Evolutionary conservation across 2,113 vertebrate species (phyloP).

Genomic region (Panthera uncia): DNA sequence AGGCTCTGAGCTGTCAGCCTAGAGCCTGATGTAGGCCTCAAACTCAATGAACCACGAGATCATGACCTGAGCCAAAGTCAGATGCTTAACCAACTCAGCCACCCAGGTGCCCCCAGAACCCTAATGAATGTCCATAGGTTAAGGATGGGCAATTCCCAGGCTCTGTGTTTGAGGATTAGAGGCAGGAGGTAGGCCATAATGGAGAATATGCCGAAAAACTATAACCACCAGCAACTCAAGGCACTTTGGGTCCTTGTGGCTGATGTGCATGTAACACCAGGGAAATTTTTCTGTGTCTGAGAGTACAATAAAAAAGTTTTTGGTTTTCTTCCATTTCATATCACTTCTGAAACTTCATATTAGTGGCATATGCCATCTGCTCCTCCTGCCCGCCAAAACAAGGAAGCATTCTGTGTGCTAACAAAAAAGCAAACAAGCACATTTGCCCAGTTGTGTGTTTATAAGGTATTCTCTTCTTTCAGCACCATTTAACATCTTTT

Average conservation of each 20-base stretch:
- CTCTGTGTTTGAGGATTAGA: not conserved
- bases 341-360: constrained; percentile 6
- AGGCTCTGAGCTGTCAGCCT: no score
- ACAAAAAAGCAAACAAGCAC: not conserved
- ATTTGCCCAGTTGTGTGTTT: not conserved
- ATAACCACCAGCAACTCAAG: not conserved
- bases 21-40: no score
- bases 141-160: not conserved
- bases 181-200: not conserved
- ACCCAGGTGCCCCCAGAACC: not conserved
- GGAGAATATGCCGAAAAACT: not conserved
- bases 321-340: not conserved
- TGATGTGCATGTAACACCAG: not conserved
- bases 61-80: no score
- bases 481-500: not conserved
- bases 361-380: not conserved
- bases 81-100: no score
- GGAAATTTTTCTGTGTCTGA: not conserved
- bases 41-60: no score
- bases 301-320: not conserved
- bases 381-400: not conserved
- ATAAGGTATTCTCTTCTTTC: not conserved
- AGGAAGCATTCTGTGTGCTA: not conserved
- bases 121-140: not conserved
- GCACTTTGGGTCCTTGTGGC: not conserved